A percentile compares a stretch with the other conserved stretches of the same genome.
Evolutionary conservation across 2,888 invertebrate species (phyloP).

Genomic region (Poecilobothrus nobilitatus): DNA sequence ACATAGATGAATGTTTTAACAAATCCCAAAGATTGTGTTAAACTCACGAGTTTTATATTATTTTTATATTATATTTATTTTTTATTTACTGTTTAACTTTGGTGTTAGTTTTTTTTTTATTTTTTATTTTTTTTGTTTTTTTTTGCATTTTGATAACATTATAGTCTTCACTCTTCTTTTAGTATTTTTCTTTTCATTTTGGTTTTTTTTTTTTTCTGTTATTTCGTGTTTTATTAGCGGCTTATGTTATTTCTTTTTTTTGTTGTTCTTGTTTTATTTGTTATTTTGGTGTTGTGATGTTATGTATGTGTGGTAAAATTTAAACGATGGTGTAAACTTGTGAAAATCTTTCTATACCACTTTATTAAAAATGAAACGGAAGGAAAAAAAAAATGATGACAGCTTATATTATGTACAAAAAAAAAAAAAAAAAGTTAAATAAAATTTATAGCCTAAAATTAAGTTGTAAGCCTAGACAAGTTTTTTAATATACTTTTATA

Average conservation of each 20-base stretch:
- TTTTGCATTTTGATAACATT: neutral
- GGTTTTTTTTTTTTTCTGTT: neutral
- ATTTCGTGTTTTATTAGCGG: neutral
- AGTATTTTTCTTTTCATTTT: neutral
- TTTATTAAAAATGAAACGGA: neutral
- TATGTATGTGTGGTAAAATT: too few relatives aligned
- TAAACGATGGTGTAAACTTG: neutral
- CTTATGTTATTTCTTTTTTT: neutral
- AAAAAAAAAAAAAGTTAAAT: too few relatives aligned
- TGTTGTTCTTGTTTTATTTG: neutral
- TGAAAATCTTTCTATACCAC: neutral
- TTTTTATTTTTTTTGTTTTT: too few relatives aligned
- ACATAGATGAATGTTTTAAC: neutral
- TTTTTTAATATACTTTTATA: neutral
- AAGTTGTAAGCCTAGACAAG: constrained; percentile 4
- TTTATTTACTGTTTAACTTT: neutral
- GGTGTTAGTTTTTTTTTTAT: neutral
- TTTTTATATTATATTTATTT: too few relatives aligned
- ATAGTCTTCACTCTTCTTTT: neutral
- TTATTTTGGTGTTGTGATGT: neutral
- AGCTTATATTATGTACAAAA: neutral
- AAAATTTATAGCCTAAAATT: constrained; percentile 6
- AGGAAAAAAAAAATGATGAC: neutral
- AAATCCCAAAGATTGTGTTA: constrained; percentile 3
- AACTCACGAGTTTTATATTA: neutral